These are phyloP conservation scores for Tyto alba DNA, from an alignment of 2,113 vertebrate species.

Conservation along the genomic window DNA sequence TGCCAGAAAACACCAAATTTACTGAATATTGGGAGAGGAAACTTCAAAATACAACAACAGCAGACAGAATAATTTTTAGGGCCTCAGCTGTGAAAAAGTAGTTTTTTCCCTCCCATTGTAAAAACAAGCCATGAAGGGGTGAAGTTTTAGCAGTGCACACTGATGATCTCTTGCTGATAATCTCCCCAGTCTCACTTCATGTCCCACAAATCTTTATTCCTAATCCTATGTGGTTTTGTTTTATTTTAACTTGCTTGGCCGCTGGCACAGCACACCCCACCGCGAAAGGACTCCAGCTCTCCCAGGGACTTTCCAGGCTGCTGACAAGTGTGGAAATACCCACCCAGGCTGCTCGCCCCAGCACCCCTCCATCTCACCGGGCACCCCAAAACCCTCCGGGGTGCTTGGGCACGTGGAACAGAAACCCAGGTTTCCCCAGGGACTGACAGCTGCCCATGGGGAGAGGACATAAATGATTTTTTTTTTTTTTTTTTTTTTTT, in stretches of 20 bases:
- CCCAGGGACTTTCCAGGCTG: not conserved
- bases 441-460: not conserved
- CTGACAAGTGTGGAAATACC: rapidly evolving
- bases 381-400: not conserved
- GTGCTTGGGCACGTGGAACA: not conserved
- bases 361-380: rapidly evolving
- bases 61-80: not conserved
- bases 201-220: not conserved
- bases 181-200: not conserved
- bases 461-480: no score
- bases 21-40: not conserved
- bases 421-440: not conserved
- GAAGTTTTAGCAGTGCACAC: not conserved
- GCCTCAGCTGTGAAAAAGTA: not conserved
- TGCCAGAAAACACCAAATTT: not conserved
- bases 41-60: not conserved
- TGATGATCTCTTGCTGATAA: not conserved
- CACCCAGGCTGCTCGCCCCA: not conserved
- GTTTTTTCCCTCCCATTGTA: not conserved
- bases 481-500: no score
- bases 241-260: not conserved
- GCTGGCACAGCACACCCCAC: not conserved
- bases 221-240: not conserved
- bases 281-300: not conserved
- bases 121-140: not conserved